These are phyloP conservation scores for Lethocerus indicus DNA, from an alignment of 1,140 invertebrate species.

Conservation along the genomic window DNA sequence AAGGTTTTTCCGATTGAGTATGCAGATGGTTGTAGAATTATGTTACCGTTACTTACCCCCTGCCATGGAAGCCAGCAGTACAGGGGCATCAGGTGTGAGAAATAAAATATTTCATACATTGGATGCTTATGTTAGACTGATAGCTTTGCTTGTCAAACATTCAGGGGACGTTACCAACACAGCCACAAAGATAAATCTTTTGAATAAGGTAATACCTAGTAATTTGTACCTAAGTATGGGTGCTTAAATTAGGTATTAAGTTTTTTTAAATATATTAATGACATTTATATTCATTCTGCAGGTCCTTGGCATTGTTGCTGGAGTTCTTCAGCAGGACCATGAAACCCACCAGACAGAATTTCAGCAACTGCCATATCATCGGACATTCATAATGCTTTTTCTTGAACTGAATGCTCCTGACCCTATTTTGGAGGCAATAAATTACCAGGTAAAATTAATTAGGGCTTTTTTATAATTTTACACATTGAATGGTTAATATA, in stretches of 20 bases:
- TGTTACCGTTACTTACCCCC: constrained; percentile 63
- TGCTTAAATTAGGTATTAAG: not conserved
- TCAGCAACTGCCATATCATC: constrained; percentile 92
- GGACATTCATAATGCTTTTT: constrained; percentile 94
- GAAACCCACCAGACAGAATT: constrained; percentile 69
- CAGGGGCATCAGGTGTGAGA: constrained; percentile 22
- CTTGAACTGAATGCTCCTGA: constrained; percentile 90
- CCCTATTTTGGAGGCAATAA: constrained; percentile 78
- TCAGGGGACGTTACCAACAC: constrained; percentile 75
- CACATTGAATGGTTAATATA: no score
- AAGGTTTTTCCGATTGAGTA: constrained; percentile 90
- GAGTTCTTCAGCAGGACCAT: constrained; percentile 88
- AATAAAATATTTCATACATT: constrained; percentile 89
- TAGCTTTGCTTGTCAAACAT: constrained; percentile 92
- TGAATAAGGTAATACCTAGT: constrained; percentile 64
- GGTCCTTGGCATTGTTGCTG: constrained; percentile 85
- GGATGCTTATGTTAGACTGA: constrained; percentile 87
- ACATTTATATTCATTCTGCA: constrained; percentile 22
- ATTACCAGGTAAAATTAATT: constrained; percentile 51
- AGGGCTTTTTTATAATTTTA: no score
- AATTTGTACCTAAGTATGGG: no score
- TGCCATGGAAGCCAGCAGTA: constrained; percentile 46
- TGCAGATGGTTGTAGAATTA: constrained; percentile 91
- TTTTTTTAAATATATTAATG: no score
- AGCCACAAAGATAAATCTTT: constrained; percentile 85